A percentile compares a stretch with the other conserved stretches of the same genome.
These are phyloP conservation scores for Lomographa bimaculata DNA, from an alignment of 2,888 invertebrate genomes.

Conservation along the genomic window DNA sequence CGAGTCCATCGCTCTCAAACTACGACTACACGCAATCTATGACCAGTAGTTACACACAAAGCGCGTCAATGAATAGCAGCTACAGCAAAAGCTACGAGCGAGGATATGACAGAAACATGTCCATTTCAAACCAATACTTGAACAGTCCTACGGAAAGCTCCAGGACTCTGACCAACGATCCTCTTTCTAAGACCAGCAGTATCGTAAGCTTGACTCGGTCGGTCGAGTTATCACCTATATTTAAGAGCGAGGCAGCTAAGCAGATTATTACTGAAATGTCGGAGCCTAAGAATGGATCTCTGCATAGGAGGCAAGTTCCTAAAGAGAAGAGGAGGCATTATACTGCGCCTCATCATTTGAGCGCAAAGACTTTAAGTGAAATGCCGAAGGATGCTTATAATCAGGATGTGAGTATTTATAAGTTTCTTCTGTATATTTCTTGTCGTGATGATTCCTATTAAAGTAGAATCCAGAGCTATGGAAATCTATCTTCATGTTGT, in stretches of 20 bases:
- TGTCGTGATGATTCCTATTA: too few relatives aligned
- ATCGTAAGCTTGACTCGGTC: conserved; percentile 72
- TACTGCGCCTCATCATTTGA: conserved; percentile 92
- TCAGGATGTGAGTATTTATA: conserved; percentile 72
- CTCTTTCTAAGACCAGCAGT: conserved; percentile 75
- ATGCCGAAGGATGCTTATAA: conserved; percentile 73
- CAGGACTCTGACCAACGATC: conserved; percentile 74
- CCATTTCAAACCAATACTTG: conserved; percentile 71
- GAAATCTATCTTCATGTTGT: too few relatives aligned
- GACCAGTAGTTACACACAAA: conserved; percentile 71
- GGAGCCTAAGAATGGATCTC: conserved; percentile 80
- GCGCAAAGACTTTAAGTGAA: conserved; percentile 84
- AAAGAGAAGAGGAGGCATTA: conserved; percentile 93
- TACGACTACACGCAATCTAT: conserved; percentile 73
- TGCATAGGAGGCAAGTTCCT: conserved; percentile 88
- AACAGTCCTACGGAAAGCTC: conserved; percentile 76
- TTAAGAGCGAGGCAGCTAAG: conserved; percentile 93
- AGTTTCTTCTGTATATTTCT: conserved; percentile 1
- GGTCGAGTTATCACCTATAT: conserved; percentile 89
- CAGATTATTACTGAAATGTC: conserved; percentile 94
- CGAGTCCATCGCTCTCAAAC: conserved; percentile 74
- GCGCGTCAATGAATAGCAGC: conserved; percentile 70
- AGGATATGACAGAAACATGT: conserved; percentile 61
- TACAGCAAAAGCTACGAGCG: conserved; percentile 71
- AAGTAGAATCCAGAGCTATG: too few relatives aligned